These are phyloP conservation scores for Sphaerophoria taeniata DNA, from an alignment of 2,888 invertebrate species.

Conservation along the genomic window DNA sequence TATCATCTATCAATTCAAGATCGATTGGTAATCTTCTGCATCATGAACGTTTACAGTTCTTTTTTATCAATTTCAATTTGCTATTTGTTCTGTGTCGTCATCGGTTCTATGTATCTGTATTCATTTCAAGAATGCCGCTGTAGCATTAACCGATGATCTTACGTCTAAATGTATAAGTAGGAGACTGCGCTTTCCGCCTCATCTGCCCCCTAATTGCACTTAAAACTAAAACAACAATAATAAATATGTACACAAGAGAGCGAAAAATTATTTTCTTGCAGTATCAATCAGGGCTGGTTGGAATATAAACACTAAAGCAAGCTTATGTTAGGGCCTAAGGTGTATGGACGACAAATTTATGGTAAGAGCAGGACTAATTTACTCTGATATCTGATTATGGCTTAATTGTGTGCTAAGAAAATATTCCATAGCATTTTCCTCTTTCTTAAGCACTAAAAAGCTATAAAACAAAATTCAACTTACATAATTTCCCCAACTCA, in stretches of 20 bases:
- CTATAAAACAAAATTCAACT: not conserved
- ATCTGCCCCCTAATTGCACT: constrained; percentile 34
- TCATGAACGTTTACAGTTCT: constrained; percentile 11
- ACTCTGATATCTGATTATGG: too few relatives aligned
- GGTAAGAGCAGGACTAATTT: too few relatives aligned
- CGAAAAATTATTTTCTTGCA: constrained; percentile 57
- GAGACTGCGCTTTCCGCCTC: constrained; percentile 49
- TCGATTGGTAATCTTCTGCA: constrained; percentile 41
- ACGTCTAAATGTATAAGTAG: constrained; percentile 46
- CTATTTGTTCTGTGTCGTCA: constrained; percentile 22
- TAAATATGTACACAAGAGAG: constrained; percentile 23
- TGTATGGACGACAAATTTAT: too few relatives aligned
- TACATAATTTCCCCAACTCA: not conserved
- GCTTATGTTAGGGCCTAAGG: too few relatives aligned
- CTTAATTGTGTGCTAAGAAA: too few relatives aligned
- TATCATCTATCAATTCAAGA: constrained; percentile 39
- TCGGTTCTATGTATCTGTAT: constrained; percentile 27
- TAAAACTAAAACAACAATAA: constrained; percentile 29
- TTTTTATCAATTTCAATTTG: constrained; percentile 30
- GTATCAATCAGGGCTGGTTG: constrained; percentile 4
- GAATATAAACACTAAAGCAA: not conserved
- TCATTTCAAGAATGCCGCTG: constrained; percentile 36
- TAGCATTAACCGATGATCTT: constrained; percentile 26
- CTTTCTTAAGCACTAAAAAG: too few relatives aligned
- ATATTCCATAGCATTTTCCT: too few relatives aligned